Base-by-base conservation (phyloP, 1,140 invertebrate genomes). In the Drosophila cardini region DNA sequence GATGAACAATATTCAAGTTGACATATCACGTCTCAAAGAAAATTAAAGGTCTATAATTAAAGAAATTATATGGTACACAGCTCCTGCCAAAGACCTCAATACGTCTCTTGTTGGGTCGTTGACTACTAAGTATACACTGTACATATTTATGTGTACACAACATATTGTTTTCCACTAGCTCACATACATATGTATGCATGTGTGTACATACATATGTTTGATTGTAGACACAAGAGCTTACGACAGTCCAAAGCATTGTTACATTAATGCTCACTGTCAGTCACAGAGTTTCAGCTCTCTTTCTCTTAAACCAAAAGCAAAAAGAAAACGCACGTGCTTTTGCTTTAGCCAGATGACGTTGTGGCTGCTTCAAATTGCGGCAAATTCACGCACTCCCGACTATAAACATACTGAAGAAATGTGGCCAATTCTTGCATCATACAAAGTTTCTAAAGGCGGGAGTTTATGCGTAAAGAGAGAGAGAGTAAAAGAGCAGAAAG, bases 401-500 rank as follows among this genome's bases (percentile, higher is more conserved):
- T 53, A 43, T 53, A 75, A 43, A 65, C 13, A 40, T 34, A 56
- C 60, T 84, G 60, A 53, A 68, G 81, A 80, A 84, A 84, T 80
- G 43, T 62, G 46, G 55, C 3, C 9, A 36, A 48, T 76, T 87
- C 76, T 87, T 86, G 78, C 83, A 86, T 86, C 83, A 86, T 72
- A 48, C 81, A 18, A 62, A 62, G 48, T 16, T 43, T 36, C 13
- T 21, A n/a, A 45, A 55, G 15, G 52, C 15, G 52, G 18, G 21
- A 63, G 61, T 18, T 48, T 64, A 40, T 15, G 40, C 8, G 21
- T 55, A 42, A 30, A 53, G 26, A 43, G n/a, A 61, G 21, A 42
- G 26, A 60, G 26, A 45, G 38, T 11, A 13, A 26, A 5, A 26
- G 21, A 26, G 21, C 21, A 26, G 21, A 26, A 26, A 26, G 21